Base-by-base conservation (phyloP, 2,888 invertebrate genomes). In the Hydroisotoma schaefferi region DNA sequence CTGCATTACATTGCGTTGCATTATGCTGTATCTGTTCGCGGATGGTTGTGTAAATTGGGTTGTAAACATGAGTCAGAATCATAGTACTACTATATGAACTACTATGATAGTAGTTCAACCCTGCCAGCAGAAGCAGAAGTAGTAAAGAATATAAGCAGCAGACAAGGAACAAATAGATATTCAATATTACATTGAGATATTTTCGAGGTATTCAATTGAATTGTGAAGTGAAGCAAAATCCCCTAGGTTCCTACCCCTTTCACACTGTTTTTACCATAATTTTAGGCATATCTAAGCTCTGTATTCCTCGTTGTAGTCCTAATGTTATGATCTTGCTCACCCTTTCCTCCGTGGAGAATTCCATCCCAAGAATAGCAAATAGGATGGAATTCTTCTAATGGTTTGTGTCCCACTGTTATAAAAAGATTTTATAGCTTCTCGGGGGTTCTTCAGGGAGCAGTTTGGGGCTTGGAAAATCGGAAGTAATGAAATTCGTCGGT, bases 171-270 rank as follows among this genome's bases (percentile, higher is more conserved):
- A 33, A 33, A 33, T 10, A 20, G 22, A 25, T 23, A 25, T 46
- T 46, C 46, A 25, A 25, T 46, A 46, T n/a, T n/a, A n/a, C n/a
- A n/a, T n/a, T n/a, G n/a, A n/a, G n/a, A n/a, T n/a, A n/a, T n/a
- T n/a, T n/a, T n/a, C 23, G 23, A 23, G 46, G 28, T 29, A 37
- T 56, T 56, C 52, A 37, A 52, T 33, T 56, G 47, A 56, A 56
- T 38, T 56, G 33, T 49, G 27, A 27, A 49, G 49, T 28, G 28
- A 52, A 52, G 38, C 38, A 23, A 3, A 52, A 20, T 49, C 49
- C 49, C 27, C 29, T 27, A 15, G 29, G 15, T 49, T n/a, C 26
- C n/a, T 20, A 37, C 25, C 52, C 33, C 23, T 52, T 52, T 37
- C 22, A 6, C 28, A 33, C 52, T 12, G 28, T 40, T 18, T 40